Base-by-base conservation (phyloP, 1,140 invertebrate genomes). In the Prorops nasuta region DNA sequence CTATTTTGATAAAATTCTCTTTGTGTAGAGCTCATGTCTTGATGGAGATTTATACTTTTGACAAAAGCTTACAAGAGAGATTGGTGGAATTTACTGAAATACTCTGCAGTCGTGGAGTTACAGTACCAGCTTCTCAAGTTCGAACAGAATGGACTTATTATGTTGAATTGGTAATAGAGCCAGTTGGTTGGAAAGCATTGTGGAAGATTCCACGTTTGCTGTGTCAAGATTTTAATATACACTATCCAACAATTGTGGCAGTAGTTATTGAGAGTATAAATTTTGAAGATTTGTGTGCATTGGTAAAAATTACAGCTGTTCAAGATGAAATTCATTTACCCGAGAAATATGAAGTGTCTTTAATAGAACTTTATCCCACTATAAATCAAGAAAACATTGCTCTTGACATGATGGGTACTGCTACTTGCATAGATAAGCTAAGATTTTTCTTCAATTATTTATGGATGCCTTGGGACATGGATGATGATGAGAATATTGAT, bases 391-490 rank as follows among this genome's bases (percentile, higher is more conserved):
- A 80, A 15, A 80, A 82, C 42, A 47, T 58, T 2, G 77, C 65
- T 19, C 55, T 84, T 0, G 83, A 85, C 60, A 72, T 80, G 24
- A 46, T 79, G n/a, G 64, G 65, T 8, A 76, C 71, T 19, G 65
- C 71, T 0, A 67, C 54, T 41, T 76, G 72, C 16, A 65, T 77
- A 6, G 74, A 77, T 41, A 63, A 72, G 18, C 43, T 78, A 3
- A 55, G 84, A 43, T 85, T 85, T 42, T 86, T 85, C 61, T 84
- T 80, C 52, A 76, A 77, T 39, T 69, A 83, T 54, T 58, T 86
- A 3, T 82, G 83, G 73, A 83, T 84, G 80, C 83, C 84, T 2
- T 86, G 83, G 83, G 84, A 86, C 51, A 60, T 75, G 35, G 83
- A 85, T 41, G 79, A 80, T 18, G 82, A 84, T 55, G 79, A 82